Evolutionary conservation across 1,140 invertebrate genomes (phyloP).

Genomic region (Bicyclus anynana): DNA sequence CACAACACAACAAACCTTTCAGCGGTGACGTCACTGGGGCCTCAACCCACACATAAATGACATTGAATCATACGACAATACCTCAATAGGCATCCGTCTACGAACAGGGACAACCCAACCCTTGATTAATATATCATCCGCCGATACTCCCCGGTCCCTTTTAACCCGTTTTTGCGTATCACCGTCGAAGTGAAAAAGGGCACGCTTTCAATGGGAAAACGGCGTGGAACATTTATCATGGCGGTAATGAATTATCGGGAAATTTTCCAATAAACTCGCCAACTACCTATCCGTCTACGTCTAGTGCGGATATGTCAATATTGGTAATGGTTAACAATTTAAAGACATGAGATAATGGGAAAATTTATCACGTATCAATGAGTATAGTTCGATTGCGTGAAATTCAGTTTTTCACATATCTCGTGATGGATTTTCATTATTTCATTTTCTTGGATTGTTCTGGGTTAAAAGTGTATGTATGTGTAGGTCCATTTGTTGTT

Average conservation of each 20-base stretch:
- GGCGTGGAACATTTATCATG: constrained; percentile 69
- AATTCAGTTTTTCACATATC: too few species aligned
- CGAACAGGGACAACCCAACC: constrained; percentile 42
- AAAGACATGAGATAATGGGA: neutral
- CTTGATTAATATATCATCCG: constrained; percentile 71
- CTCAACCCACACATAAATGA: constrained; percentile 9
- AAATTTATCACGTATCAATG: too few species aligned
- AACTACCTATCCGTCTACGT: constrained; percentile 20
- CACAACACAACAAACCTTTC: neutral
- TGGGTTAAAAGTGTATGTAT: too few species aligned
- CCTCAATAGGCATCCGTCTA: constrained; percentile 46
- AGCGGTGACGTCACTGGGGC: neutral
- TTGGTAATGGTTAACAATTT: neutral
- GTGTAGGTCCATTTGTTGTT: too few species aligned
- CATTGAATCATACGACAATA: constrained; percentile 31
- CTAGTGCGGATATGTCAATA: constrained; percentile 5
- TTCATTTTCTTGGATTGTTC: too few species aligned
- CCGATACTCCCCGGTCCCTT: constrained; percentile 45
- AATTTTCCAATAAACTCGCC: constrained; percentile 61
- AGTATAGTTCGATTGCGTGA: too few species aligned
- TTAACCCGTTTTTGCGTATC: constrained; percentile 72
- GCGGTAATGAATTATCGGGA: constrained; percentile 72
- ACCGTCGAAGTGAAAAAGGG: constrained; percentile 71
- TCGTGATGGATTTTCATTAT: too few species aligned
- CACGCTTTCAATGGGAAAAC: constrained; percentile 59